Evolutionary conservation across 2,797 vertebrate genomes (phyloP).

Genomic region (Xyrichtys novacula): DNA sequence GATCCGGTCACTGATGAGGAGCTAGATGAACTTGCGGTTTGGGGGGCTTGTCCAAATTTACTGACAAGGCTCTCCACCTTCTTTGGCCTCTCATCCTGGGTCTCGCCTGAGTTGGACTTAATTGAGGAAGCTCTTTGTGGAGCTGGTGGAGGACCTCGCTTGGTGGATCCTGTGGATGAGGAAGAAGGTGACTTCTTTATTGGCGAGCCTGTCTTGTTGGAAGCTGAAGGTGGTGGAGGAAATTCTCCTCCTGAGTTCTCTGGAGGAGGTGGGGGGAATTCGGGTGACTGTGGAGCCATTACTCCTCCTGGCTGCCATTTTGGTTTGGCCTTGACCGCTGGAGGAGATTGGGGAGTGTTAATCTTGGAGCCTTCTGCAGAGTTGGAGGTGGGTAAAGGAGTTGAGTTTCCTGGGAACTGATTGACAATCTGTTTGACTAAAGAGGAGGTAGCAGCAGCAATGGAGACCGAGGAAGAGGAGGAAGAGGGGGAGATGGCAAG

Average conservation of each 20-base stretch:
- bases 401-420: slow-evolving; percentile 88
- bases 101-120: slow-evolving; percentile 83
- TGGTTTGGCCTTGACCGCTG: slow-evolving; percentile 94
- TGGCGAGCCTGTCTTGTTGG: slow-evolving; percentile 87
- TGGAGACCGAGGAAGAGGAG: slow-evolving; percentile 78
- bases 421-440: slow-evolving; percentile 94
- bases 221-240: slow-evolving; percentile 84
- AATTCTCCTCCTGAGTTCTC: slow-evolving; percentile 88
- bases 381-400: slow-evolving; percentile 74
- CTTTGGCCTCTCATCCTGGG: slow-evolving; percentile 87
- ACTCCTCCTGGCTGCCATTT: slow-evolving; percentile 91
- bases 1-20: slow-evolving; percentile 84
- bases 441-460: slow-evolving; percentile 84
- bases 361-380: slow-evolving; percentile 78
- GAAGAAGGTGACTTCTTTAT: slow-evolving; percentile 89
- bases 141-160: slow-evolving; percentile 92
- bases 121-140: slow-evolving; percentile 96
- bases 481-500: slow-evolving; percentile 82
- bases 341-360: slow-evolving; percentile 88
- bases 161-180: slow-evolving; percentile 85
- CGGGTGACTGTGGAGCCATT: slow-evolving; percentile 85
- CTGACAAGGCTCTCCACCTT: slow-evolving; percentile 94
- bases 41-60: slow-evolving; percentile 89
- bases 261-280: slow-evolving; percentile 94
- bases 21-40: slow-evolving; percentile 66